Conservation (phyloP, 2,113 vertebrate genomes). For the Opisthocomus hoazin region DNA sequence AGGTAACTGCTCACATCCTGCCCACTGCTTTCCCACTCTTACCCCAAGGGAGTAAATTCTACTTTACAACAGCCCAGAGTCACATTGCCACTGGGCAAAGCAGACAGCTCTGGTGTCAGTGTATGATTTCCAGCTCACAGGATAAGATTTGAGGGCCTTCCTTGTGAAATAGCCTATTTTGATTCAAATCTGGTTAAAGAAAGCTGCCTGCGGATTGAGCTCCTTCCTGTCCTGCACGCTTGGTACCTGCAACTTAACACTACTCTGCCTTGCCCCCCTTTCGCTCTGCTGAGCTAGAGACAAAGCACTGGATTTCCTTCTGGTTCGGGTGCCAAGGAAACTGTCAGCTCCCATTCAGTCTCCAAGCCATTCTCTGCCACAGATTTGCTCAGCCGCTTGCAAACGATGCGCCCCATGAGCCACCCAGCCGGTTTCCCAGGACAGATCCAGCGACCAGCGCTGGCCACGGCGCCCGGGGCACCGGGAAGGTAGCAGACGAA, state of each 20-base stretch:
- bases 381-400: conserved; percentile 8
- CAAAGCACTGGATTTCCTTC: neutral
- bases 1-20: neutral
- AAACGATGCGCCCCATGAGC: neutral
- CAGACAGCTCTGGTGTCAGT: neutral
- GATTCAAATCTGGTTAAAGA: neutral
- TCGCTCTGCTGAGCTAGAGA: neutral
- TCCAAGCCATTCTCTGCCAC: neutral
- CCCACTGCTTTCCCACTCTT: neutral
- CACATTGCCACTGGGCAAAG: neutral
- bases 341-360: conserved; percentile 9
- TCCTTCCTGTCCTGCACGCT: neutral
- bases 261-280: neutral
- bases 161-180: neutral
- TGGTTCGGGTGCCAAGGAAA: neutral
- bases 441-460: neutral
- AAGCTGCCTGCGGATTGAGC: neutral
- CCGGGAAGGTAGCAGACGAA: neutral
- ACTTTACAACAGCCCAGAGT: neutral
- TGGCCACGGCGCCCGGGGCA: neutral
- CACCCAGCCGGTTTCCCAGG: neutral
- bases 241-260: neutral
- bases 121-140: neutral
- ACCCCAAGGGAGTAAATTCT: neutral
- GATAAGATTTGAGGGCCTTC: neutral